These are phyloP conservation scores for Aphelenchoides fujianensis DNA, from an alignment of 1,140 invertebrate species.

Conservation along the genomic window DNA sequence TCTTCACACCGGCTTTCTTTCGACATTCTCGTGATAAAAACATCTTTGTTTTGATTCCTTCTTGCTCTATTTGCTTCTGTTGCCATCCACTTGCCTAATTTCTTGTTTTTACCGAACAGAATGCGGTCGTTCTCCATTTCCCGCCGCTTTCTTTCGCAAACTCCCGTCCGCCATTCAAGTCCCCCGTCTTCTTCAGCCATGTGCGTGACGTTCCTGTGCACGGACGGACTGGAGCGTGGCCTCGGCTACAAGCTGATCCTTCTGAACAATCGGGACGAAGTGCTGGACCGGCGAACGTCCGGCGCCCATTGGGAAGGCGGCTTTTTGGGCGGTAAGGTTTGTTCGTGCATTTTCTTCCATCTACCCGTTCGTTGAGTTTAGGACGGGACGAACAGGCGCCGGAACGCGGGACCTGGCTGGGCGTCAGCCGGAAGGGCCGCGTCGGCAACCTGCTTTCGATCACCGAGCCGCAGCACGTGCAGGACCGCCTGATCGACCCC, in stretches of 20 bases:
- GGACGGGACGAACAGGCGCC: slow-evolving; percentile 10
- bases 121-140: no score
- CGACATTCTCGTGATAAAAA: no score
- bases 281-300: slow-evolving; percentile 12
- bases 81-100: no score
- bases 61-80: neutral
- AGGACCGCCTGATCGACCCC: neutral
- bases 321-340: slow-evolving; percentile 11
- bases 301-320: slow-evolving; percentile 13
- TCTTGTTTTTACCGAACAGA: no score
- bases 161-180: no score
- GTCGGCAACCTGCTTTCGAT: slow-evolving; percentile 19
- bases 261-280: slow-evolving; percentile 18
- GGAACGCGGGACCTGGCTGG: slow-evolving; percentile 15
- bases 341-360: slow-evolving; percentile 10
- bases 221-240: slow-evolving; percentile 12
- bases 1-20: no score
- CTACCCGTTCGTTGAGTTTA: neutral
- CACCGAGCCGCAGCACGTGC: slow-evolving; percentile 7
- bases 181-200: neutral
- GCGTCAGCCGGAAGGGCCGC: slow-evolving; percentile 3
- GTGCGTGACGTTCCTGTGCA: slow-evolving; percentile 19
- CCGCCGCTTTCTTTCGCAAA: no score
- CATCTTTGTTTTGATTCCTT: no score
- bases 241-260: slow-evolving; percentile 17